phyloP scores from a whole-genome alignment of 2,797 vertebrate genomes.

The Argyrosomus regius region DNA sequence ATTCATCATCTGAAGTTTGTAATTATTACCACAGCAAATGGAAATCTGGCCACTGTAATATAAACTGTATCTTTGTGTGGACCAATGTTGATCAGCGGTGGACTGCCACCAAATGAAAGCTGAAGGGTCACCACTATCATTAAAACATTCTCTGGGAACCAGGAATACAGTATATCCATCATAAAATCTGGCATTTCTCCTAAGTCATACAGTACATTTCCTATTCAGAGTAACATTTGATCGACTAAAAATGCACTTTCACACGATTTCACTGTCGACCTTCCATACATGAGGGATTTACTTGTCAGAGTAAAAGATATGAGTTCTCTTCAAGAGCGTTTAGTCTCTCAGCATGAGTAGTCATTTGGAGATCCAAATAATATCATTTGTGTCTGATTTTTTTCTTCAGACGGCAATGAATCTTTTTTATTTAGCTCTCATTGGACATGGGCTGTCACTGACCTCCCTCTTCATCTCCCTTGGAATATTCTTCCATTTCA shows the following conservation, averaged over 20 bases:
- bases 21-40: neutral
- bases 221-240: neutral
- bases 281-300: neutral
- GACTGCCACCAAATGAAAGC: neutral
- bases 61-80: too few relatives aligned
- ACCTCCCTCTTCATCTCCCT: slow-evolving; percentile 94
- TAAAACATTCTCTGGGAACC: neutral
- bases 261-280: neutral
- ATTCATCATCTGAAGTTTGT: neutral
- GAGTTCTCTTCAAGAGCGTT: neutral
- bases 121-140: neutral
- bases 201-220: too few relatives aligned
- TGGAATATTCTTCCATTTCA: slow-evolving; percentile 97
- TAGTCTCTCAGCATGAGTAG: neutral
- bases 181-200: too few relatives aligned
- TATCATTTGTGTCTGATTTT: slow-evolving; percentile 41
- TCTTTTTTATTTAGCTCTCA: slow-evolving; percentile 94
- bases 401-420: slow-evolving; percentile 94
- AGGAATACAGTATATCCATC: neutral
- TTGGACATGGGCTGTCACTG: slow-evolving; percentile 95
- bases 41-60: neutral
- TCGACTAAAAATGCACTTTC: neutral
- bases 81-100: too few relatives aligned
- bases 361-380: slow-evolving; percentile 30
- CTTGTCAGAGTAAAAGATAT: neutral